phyloP scores from a whole-genome alignment of 2,113 vertebrate genomes.

The Leptodactylus fuscus region DNA sequence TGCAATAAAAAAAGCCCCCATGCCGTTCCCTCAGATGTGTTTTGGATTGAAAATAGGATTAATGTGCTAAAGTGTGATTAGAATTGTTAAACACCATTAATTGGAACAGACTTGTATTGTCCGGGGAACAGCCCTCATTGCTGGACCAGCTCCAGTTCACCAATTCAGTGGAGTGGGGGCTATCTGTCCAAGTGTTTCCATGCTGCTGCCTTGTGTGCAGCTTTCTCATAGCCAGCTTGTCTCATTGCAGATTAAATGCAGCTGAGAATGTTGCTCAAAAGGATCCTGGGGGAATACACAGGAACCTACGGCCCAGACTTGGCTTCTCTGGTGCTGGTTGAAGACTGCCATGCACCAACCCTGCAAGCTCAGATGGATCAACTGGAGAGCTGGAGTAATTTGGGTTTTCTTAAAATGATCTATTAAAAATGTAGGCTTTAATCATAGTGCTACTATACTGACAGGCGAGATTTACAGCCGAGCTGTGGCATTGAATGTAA shows the following conservation, averaged over 20 bases:
- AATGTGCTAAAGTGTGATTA: constrained; percentile 99
- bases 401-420: constrained; percentile 93
- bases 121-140: constrained; percentile 79
- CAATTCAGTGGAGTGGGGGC: constrained; percentile 85
- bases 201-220: constrained; percentile 78
- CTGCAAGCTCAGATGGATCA: constrained; percentile 91
- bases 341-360: constrained; percentile 87
- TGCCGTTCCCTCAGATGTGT: constrained; percentile 90
- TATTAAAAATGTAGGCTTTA: constrained; percentile 99
- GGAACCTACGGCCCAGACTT: constrained; percentile 94
- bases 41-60: constrained; percentile 99
- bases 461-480: constrained; percentile 88
- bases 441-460: constrained; percentile 94
- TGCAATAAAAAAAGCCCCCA: constrained; percentile 91
- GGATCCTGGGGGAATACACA: constrained; percentile 94
- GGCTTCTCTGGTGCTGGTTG: constrained; percentile 85
- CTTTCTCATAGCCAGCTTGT: constrained; percentile 98
- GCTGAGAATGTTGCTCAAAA: constrained; percentile 97
- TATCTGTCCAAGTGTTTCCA: constrained; percentile 86
- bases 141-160: constrained; percentile 90
- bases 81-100: constrained; percentile 99
- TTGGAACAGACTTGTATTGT: constrained; percentile 90
- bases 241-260: constrained; percentile 99
- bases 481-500: constrained; percentile 61
- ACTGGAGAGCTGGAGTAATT: constrained; percentile 87